Evolutionary conservation across 1,140 invertebrate species (phyloP).

Genomic region (Riptortus pedestris): DNA sequence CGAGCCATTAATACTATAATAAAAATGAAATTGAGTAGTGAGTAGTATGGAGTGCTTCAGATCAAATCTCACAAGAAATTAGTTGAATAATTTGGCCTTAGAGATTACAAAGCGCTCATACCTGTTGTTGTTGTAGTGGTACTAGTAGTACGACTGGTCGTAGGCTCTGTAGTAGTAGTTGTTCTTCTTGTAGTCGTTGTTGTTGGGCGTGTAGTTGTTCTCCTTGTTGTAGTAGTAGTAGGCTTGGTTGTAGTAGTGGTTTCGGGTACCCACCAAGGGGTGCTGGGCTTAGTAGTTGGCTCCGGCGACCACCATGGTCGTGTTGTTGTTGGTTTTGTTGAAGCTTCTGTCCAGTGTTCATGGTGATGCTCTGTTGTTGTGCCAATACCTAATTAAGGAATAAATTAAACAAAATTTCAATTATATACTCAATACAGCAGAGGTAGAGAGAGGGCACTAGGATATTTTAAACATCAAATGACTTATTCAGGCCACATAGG

Average conservation of each 20-base stretch:
- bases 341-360: constrained; percentile 24
- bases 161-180: constrained; percentile 29
- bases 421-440: not conserved
- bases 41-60: too few species aligned
- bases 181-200: not conserved
- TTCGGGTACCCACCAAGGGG: constrained; percentile 39
- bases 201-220: constrained; percentile 18
- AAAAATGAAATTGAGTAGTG: too few species aligned
- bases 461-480: too few species aligned
- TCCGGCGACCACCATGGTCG: constrained; percentile 28
- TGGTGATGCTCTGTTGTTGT: constrained; percentile 26
- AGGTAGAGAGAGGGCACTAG: too few species aligned
- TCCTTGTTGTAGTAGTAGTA: constrained; percentile 26
- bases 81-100: too few species aligned
- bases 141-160: too few species aligned
- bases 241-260: constrained; percentile 32
- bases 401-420: not conserved
- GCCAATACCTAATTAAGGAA: too few species aligned
- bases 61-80: too few species aligned
- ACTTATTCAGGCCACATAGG: too few species aligned
- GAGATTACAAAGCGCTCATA: too few species aligned
- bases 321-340: constrained; percentile 33
- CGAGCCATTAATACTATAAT: too few species aligned
- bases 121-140: too few species aligned
- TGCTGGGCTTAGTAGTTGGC: constrained; percentile 28